Conservation (phyloP, 2,797 vertebrate species). For the Naso thynnoides region DNA sequence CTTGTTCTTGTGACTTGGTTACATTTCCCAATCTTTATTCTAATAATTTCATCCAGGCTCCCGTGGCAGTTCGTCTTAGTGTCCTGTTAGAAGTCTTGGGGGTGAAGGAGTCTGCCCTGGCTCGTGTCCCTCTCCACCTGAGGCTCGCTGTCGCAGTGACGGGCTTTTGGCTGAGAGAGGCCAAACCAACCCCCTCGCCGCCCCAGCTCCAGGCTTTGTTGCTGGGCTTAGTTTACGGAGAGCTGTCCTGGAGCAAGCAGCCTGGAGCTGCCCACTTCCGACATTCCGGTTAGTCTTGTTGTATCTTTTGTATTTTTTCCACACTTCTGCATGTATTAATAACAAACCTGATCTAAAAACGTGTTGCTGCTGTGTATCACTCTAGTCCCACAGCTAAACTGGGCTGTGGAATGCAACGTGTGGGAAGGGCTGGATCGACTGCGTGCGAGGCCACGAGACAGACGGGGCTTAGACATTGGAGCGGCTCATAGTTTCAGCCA, state of each 20-base stretch:
- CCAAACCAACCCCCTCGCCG: slow-evolving; percentile 81
- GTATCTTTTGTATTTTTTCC: background rate
- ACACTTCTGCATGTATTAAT: slow-evolving; percentile 1
- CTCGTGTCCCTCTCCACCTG: slow-evolving; percentile 82
- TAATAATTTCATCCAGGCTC: slow-evolving; percentile 67
- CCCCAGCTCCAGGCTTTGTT: slow-evolving; percentile 88
- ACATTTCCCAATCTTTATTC: background rate
- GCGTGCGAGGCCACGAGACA: slow-evolving; percentile 69
- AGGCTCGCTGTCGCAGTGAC: slow-evolving; percentile 87
- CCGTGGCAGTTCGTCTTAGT: slow-evolving; percentile 72
- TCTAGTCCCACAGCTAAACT: slow-evolving; percentile 65
- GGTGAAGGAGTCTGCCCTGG: slow-evolving; percentile 78
- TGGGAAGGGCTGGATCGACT: slow-evolving; percentile 63
- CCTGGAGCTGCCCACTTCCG: slow-evolving; percentile 39
- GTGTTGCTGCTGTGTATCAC: background rate
- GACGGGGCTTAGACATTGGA: slow-evolving; percentile 82
- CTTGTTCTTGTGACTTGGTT: background rate
- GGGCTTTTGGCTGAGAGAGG: slow-evolving; percentile 87
- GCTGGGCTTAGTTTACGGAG: slow-evolving; percentile 88
- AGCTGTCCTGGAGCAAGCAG: slow-evolving; percentile 78
- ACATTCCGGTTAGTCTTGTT: slow-evolving; percentile 46
- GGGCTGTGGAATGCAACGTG: slow-evolving; percentile 63
- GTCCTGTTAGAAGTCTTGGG: slow-evolving; percentile 87
- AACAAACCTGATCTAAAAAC: slow-evolving; percentile 5
- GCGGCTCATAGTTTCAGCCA: slow-evolving; percentile 91